Evolutionary conservation across 2,113 vertebrate genomes (phyloP), one percentile per base, ranked within the genome.

Genomic region (Pleuronectes platessa): DNA sequence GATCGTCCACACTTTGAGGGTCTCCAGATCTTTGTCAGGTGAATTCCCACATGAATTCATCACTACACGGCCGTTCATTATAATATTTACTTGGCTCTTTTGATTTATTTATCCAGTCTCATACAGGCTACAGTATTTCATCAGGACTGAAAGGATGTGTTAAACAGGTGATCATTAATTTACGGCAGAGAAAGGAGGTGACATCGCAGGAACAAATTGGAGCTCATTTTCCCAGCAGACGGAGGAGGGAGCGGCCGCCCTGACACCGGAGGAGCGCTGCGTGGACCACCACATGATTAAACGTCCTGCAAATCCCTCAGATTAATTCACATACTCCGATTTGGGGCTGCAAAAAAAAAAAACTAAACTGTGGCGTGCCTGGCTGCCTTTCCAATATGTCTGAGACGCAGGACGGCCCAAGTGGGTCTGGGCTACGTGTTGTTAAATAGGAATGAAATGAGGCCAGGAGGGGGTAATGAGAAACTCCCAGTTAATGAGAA

Each of bases 401-500:
- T 79, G 72, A 62, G 60, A 79, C 18, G 17, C 20, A 53, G 17
- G 31, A 87, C 31, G 58, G 76, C 76, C 61, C 62, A 60, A 79
- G 74, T 73, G 76, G 71, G 74, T 78, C 68, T 73, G 70, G 72
- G 17, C 73, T 83, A 78, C 73, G 72, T 84, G 62, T 70, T 71
- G 86, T 88, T 92, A 93, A 86, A 84, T 73, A 77, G 76, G 78
- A 84, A 84, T 83, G 86, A 85, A 88, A 86, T 78, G 88, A 78
- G 79, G 84, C 86, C 84, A 89, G 79, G 51, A 84, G 71, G 84
- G 79, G 84, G 73, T 89, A 88, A 93, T 83, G 86, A 89, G 79
- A 87, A 90, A 83, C 56, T 82, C 72, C 4, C 47, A 74, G 85
- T 85, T 92, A 92, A 92, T 91, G 88, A 91, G 86, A 87, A 88